Conservation (phyloP, 2,888 invertebrate genomes). For the Icerya purchasi region DNA sequence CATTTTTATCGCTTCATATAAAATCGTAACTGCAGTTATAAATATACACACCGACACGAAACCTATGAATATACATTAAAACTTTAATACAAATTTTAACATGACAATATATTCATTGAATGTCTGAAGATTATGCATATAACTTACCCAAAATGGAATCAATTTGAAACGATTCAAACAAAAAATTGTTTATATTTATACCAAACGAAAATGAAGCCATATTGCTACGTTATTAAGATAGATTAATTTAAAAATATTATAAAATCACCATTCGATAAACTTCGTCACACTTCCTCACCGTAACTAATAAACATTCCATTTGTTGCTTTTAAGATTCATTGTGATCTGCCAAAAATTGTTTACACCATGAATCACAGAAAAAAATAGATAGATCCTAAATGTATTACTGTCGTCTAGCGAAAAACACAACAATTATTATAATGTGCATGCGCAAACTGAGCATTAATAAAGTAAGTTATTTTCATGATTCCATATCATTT, state of each 20-base stretch:
- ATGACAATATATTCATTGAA: not conserved
- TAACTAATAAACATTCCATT: too few relatives aligned
- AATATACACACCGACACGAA: slow-evolving; percentile 10
- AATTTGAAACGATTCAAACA: slow-evolving; percentile 11
- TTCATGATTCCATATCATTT: too few relatives aligned
- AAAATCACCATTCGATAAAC: too few relatives aligned
- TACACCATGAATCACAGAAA: not conserved
- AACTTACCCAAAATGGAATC: slow-evolving; percentile 10
- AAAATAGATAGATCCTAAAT: not conserved
- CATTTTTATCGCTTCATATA: not conserved
- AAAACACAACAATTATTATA: too few relatives aligned
- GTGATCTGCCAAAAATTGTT: too few relatives aligned
- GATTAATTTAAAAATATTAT: not conserved
- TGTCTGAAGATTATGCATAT: not conserved
- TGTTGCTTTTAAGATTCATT: too few relatives aligned
- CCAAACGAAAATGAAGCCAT: slow-evolving; percentile 13
- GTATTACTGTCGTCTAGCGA: not conserved
- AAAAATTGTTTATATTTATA: slow-evolving; percentile 10
- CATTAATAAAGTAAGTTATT: too few relatives aligned
- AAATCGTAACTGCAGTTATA: not conserved
- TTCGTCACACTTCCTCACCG: too few relatives aligned
- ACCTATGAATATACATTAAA: slow-evolving; percentile 4
- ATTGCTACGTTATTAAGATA: not conserved
- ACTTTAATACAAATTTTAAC: not conserved
- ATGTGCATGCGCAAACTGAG: too few relatives aligned